Percentiles rank a stretch among this genome's conserved stretches.
These are phyloP conservation scores for Glaucopsyche alexis DNA, from an alignment of 2,888 invertebrate genomes.

Conservation along the genomic window DNA sequence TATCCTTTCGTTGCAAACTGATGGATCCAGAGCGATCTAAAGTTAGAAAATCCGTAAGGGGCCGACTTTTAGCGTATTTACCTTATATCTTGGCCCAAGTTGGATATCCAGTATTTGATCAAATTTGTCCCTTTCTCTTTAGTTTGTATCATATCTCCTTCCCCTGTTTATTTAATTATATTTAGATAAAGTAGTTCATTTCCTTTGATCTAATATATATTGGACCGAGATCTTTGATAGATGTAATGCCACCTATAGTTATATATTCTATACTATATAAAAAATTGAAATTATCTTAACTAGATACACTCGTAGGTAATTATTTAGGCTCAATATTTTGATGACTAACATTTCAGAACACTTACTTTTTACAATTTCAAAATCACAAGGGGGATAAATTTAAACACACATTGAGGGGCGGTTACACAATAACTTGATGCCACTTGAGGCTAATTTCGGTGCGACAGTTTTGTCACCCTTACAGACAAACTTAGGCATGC, in stretches of 20 bases:
- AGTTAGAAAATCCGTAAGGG: no score
- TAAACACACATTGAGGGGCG: not conserved
- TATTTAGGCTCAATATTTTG: slow-evolving; percentile 4
- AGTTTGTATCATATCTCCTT: not conserved
- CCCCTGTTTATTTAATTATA: not conserved
- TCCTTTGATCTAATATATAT: no score
- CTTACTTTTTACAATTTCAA: not conserved
- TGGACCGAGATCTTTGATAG: no score
- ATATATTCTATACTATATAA: not conserved
- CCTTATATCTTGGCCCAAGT: no score
- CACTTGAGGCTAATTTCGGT: no score
- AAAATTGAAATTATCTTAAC: not conserved
- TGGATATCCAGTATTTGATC: no score
- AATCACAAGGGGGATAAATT: slow-evolving; percentile 3
- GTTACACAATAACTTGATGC: not conserved
- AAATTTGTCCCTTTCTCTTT: not conserved
- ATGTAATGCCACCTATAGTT: no score
- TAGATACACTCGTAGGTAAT: not conserved
- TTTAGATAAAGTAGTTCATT: not conserved
- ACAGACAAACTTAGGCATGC: no score
- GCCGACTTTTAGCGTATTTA: no score
- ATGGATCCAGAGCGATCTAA: no score
- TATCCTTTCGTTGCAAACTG: no score
- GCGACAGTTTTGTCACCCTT: no score
- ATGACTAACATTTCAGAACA: not conserved